Conservation (phyloP, 1,140 invertebrate genomes). For the Drosophila insularis region DNA sequence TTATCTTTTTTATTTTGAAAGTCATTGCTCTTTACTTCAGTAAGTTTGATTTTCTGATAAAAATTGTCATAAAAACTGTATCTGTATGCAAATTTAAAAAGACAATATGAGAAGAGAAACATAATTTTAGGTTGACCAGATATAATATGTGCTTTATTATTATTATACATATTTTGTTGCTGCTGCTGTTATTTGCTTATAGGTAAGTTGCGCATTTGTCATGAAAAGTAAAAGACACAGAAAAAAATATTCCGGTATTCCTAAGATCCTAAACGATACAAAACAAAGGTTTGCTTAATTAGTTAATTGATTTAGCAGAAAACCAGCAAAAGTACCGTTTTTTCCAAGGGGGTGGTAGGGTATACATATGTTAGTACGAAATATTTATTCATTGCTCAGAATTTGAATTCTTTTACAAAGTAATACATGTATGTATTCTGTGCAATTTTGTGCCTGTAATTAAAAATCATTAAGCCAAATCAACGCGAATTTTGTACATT, state of each 20-base stretch:
- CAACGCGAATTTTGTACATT: slow-evolving; percentile 38
- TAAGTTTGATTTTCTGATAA: slow-evolving; percentile 58
- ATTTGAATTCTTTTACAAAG: too few species aligned
- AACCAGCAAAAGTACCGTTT: too few species aligned
- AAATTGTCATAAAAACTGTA: slow-evolving; percentile 60
- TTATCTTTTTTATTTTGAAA: slow-evolving; percentile 43
- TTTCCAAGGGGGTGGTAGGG: too few species aligned
- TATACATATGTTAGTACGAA: too few species aligned
- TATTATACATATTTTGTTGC: slow-evolving; percentile 10
- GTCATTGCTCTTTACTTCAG: slow-evolving; percentile 46
- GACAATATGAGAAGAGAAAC: background rate
- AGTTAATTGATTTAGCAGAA: too few species aligned
- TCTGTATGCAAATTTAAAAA: slow-evolving; percentile 46
- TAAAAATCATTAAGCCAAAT: slow-evolving; percentile 75
- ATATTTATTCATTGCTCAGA: too few species aligned
- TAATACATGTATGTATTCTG: background rate
- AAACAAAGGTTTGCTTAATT: too few species aligned
- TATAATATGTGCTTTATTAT: slow-evolving; percentile 28
- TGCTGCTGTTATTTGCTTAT: slow-evolving; percentile 32
- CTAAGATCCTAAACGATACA: too few species aligned
- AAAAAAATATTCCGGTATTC: too few species aligned
- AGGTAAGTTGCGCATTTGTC: slow-evolving; percentile 47
- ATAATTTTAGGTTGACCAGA: slow-evolving; percentile 17
- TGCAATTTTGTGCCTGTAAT: slow-evolving; percentile 48
- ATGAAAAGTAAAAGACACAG: background rate